phyloP scores from a whole-genome alignment of 2,113 vertebrate species.

The Lophochroa leadbeateri region DNA sequence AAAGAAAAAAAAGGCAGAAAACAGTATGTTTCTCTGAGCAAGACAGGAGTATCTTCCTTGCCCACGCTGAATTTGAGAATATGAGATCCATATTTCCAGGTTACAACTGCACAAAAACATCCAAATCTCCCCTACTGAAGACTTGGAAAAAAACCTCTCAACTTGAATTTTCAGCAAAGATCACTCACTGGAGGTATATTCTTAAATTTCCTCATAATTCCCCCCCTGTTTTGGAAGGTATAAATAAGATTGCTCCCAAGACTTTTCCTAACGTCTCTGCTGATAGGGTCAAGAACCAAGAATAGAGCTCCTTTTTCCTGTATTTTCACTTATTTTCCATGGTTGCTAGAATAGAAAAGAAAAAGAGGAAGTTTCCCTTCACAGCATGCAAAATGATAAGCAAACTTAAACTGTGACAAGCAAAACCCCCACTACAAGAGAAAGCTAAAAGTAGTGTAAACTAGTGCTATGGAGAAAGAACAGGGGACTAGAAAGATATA shows the following conservation, averaged over 20 bases:
- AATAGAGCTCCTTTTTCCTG: background rate
- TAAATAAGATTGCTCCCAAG: background rate
- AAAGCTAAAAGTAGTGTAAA: background rate
- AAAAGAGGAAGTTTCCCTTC: background rate
- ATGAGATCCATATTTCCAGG: background rate
- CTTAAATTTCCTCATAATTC: background rate
- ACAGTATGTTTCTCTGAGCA: background rate
- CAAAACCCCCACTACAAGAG: background rate
- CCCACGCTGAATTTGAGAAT: background rate
- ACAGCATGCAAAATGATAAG: background rate
- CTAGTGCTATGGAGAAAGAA: background rate
- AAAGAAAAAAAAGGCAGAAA: background rate
- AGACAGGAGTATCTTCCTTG: background rate
- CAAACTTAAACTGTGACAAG: background rate
- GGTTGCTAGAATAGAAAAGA: background rate
- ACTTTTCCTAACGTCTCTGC: background rate
- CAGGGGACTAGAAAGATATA: background rate
- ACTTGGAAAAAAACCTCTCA: background rate
- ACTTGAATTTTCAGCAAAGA: background rate
- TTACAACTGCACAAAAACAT: background rate
- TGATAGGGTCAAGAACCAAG: background rate
- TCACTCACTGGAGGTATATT: background rate
- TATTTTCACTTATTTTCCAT: background rate
- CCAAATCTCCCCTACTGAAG: background rate
- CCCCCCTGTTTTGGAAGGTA: background rate